Base-by-base conservation (phyloP, 2,113 vertebrate species). In the Ginglymostoma cirratum region DNA sequence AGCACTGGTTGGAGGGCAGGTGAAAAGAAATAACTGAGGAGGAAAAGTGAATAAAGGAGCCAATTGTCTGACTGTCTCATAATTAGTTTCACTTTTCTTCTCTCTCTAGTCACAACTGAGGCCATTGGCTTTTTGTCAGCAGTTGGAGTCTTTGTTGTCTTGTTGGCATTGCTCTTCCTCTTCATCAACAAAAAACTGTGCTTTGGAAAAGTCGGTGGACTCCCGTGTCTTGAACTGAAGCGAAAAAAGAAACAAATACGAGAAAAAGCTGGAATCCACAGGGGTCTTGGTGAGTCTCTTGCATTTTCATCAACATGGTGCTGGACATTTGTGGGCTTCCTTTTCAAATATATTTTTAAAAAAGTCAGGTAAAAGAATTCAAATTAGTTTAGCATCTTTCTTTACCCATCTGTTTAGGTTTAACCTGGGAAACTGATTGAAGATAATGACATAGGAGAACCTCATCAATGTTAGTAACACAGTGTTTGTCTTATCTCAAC, bases 131-230 rank as follows among this genome's bases (percentile, higher is more conserved):
- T 98, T 97, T 97, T 98, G 95, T 98, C 98, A 17, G 98, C 98
- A 0, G 97, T 97, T 96, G 98, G 98, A 78, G 97, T 98, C 96
- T 98, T 99, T 96, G 96, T 98, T 87, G 97, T 98, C 92, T 97
- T 98, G 45, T 97, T 99, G 96, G 97, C 98, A 5, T 96, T 98
- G 95, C 97, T 98, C 95, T 98, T 98, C 96, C 97, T 98, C 97
- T 98, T 98, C 97, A 98, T 98, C 98, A 98, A 98, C 97, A 98
- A 98, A 97, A 98, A 98, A 96, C 96, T 98, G 96, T 98, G 97
- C 96, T 99, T 99, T 96, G 98, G 98, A 61, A 97, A 97, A 3
- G 97, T 98, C 38, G 97, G 97, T 4, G 98, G 97, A 0, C 97
- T 98, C 48, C 97, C 97, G 6, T 98, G 98, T 86, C 97, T 98